phyloP scores from a whole-genome alignment of 2,888 invertebrate species.

The Periphyllus acericola region DNA sequence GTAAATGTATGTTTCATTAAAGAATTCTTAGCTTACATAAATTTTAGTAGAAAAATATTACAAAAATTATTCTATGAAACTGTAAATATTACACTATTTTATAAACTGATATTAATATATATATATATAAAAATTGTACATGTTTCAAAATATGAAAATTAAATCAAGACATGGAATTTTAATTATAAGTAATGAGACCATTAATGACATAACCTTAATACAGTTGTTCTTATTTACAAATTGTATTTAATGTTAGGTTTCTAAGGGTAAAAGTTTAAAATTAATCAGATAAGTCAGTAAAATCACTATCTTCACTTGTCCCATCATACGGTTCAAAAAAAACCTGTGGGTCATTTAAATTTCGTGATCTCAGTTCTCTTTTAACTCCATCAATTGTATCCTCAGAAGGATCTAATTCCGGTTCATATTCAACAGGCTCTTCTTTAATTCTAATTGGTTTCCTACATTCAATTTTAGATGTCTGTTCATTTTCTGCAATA shows the following conservation, averaged over 20 bases:
- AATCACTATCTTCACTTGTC: slow-evolving; percentile 39
- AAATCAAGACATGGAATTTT: not conserved
- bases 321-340: slow-evolving; percentile 56
- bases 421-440: slow-evolving; percentile 16
- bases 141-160: not conserved
- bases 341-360: slow-evolving; percentile 9
- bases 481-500: not conserved
- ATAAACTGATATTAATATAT: not conserved
- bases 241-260: not conserved
- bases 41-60: not conserved
- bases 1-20: not conserved
- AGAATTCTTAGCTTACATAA: not conserved
- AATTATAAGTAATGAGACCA: not conserved
- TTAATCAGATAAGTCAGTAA: slow-evolving; percentile 37
- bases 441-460: slow-evolving; percentile 37
- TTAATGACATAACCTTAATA: not conserved
- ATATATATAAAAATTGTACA: too few relatives aligned
- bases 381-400: slow-evolving; percentile 15
- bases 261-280: not conserved
- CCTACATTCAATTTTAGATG: slow-evolving; percentile 32
- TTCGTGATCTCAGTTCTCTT: slow-evolving; percentile 40
- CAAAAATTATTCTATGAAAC: not conserved
- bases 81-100: not conserved
- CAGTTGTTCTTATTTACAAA: not conserved
- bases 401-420: slow-evolving; percentile 13